Evolutionary conservation across 2,797 vertebrate genomes (phyloP), one percentile per base, ranked within the genome.

Genomic region (Acanthurus leucopareius): DNA sequence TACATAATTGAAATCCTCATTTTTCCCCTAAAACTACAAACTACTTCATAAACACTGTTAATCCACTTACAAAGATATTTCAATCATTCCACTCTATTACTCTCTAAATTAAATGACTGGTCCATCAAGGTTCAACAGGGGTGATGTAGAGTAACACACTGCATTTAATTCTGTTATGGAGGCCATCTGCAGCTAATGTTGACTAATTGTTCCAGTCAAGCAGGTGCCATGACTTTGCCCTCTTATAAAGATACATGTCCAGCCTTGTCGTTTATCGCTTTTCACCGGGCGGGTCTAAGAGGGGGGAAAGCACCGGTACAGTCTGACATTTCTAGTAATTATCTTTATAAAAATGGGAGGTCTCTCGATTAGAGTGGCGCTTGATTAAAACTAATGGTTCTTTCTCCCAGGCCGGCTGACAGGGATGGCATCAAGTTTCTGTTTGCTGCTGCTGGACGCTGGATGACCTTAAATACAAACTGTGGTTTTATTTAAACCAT

Each of bases 311-410:
- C n/a, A 66, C 67, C 67, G 38, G n/a, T 75, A 82, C 35, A 73
- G 79, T 77, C 81, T 91, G 91, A 88, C 88, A 90, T 91, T 92
- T 90, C 83, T 79, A 75, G 80, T 90, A 91, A 93, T 93, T 92
- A 91, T 91, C 80, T 88, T 90, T 80, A 93, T 89, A 83, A 90
- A 92, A 89, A 94, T 88, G 87, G 82, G 87, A 92, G 86, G 79
- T 74, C 86, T 87, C 84, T 93, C 85, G 87, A 89, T 95, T 92
- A 92, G 47, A 89, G 77, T 69, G 75, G 32, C 15, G 54, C 84
- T 87, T 91, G 88, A 92, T 93, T 92, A 87, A 90, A 93, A 91
- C 72, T 75, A 92, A 94, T 93, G 85, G 81, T 62, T 69, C 71
- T 82, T 59, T 40, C 73, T 85, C 44, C 19, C 9, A 2, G 71